phyloP scores from a whole-genome alignment of 2,888 invertebrate genomes.

The Crematogaster levior region DNA sequence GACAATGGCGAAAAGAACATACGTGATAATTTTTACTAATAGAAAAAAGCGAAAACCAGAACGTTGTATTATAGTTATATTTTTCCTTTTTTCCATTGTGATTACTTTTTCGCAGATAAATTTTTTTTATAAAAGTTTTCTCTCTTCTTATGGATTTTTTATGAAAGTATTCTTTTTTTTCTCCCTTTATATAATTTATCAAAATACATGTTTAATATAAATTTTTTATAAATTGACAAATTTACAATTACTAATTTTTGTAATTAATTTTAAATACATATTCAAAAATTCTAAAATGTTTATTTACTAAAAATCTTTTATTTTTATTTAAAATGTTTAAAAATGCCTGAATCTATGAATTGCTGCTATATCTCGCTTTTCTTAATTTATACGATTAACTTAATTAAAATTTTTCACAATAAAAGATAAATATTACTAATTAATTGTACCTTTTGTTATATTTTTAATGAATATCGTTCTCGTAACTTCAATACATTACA shows the following conservation, averaged over 20 bases:
- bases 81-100: neutral
- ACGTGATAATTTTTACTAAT: neutral
- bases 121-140: too few species aligned
- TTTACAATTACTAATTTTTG: too few species aligned
- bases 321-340: neutral
- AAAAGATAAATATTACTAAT: neutral
- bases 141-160: too few species aligned
- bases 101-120: neutral
- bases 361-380: neutral
- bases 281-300: too few species aligned
- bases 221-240: neutral
- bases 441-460: neutral
- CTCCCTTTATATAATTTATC: neutral
- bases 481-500: neutral
- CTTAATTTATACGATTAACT: neutral
- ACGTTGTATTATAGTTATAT: neutral
- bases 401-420: neutral
- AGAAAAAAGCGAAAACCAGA: neutral
- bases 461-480: neutral
- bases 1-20: conserved; percentile 12
- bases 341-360: neutral
- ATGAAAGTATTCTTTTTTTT: neutral
- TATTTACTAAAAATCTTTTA: neutral
- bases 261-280: too few species aligned
- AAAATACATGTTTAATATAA: too few species aligned